Conservation (phyloP, 2,113 vertebrate species). For the Alexandromys fortis region DNA sequence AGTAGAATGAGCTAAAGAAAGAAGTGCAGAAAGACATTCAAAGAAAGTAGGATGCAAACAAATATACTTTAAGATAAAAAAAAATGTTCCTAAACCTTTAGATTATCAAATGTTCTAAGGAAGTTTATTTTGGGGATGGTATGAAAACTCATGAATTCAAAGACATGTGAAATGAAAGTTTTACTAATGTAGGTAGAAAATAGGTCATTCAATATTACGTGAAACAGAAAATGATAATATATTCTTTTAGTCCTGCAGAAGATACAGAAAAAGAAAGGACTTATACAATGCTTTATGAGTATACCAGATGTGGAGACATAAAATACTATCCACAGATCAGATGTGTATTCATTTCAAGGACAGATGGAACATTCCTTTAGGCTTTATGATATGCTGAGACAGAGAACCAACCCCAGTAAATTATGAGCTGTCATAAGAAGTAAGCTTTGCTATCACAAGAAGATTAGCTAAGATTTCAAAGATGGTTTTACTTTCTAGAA, state of each 20-base stretch:
- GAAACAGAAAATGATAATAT: background rate
- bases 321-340: too few relatives aligned
- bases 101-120: background rate
- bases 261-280: background rate
- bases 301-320: background rate
- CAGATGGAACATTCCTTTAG: background rate
- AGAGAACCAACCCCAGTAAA: background rate
- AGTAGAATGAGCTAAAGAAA: background rate
- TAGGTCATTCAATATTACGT: background rate
- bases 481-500: constrained; percentile 53
- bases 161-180: background rate
- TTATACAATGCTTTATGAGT: background rate
- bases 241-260: background rate
- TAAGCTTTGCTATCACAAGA: background rate
- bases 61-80: background rate
- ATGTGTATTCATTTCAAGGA: background rate
- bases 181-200: background rate
- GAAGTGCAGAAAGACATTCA: too few relatives aligned
- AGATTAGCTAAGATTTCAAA: background rate
- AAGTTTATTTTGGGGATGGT: background rate
- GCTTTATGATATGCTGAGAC: background rate
- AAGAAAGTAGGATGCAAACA: background rate
- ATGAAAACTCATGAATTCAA: background rate
- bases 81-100: background rate
- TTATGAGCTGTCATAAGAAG: background rate